A percentile compares a stretch with the other conserved stretches of the same genome.
These are phyloP conservation scores for Phoxinus dragarum DNA, from an alignment of 2,797 vertebrate species.

Conservation along the genomic window DNA sequence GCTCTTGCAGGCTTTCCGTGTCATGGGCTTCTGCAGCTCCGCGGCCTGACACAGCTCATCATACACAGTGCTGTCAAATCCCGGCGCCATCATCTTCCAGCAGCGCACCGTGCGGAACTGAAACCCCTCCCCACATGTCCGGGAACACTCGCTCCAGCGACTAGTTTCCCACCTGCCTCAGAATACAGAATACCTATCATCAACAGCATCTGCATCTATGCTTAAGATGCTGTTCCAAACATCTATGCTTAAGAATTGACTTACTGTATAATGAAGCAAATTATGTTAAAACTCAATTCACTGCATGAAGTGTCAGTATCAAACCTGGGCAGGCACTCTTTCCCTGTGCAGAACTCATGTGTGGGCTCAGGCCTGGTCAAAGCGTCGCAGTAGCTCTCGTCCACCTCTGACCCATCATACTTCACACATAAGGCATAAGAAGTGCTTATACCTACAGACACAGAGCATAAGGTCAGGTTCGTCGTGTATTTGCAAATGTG, in stretches of 20 bases:
- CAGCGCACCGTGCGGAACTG: constrained; percentile 89
- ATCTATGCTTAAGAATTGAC: not conserved
- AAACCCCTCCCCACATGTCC: constrained; percentile 85
- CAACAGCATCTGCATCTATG: not conserved
- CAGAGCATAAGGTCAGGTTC: not conserved
- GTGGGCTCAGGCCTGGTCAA: constrained; percentile 87
- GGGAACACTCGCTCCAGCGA: constrained; percentile 87
- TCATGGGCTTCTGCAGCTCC: constrained; percentile 84
- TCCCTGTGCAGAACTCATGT: constrained; percentile 87
- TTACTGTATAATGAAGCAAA: not conserved
- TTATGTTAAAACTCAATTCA: not conserved
- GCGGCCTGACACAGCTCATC: constrained; percentile 84
- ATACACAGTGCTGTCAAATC: constrained; percentile 90
- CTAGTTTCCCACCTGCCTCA: constrained; percentile 88
- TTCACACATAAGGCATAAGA: constrained; percentile 87
- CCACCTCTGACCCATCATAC: constrained; percentile 88
- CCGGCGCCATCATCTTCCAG: constrained; percentile 91
- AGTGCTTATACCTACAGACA: constrained; percentile 79
- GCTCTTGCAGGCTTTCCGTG: constrained; percentile 85
- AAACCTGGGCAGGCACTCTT: constrained; percentile 89
- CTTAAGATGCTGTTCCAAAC: no score
- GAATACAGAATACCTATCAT: not conserved
- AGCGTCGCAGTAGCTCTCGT: constrained; percentile 86
- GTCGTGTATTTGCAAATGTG: not conserved
- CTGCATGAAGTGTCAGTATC: constrained; percentile 26